Conservation (phyloP, 1,140 invertebrate species). For the Drosophila melanogaster region Release_6_plus_ISO1_MT NT_037436.4:9178501-9179000, state of each 20-base stretch:
- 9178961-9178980: neutral
- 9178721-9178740: slow-evolving; percentile 46
- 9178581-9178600: slow-evolving; percentile 37
- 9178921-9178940: neutral
- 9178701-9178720: slow-evolving; percentile 34
- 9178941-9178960: neutral
- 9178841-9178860: neutral
- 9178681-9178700: slow-evolving; percentile 43
- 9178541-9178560: slow-evolving; percentile 17
- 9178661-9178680: slow-evolving; percentile 61
- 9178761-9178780: slow-evolving; percentile 47
- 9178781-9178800: slow-evolving; percentile 15
- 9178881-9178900: neutral
- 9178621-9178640: slow-evolving; percentile 63
- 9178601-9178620: slow-evolving; percentile 45
- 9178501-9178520: slow-evolving; percentile 34
- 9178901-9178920: neutral
- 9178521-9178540: slow-evolving; percentile 4
- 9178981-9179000: neutral
- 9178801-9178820: neutral
- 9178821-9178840: neutral
- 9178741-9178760: slow-evolving; percentile 32
- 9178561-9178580: slow-evolving; percentile 50
- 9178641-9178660: slow-evolving; percentile 44
- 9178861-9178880: neutral